A percentile compares a stretch with the other conserved stretches of the same genome.
Conservation (phyloP, 2,888 invertebrate genomes). For the Smittia sp. region DNA sequence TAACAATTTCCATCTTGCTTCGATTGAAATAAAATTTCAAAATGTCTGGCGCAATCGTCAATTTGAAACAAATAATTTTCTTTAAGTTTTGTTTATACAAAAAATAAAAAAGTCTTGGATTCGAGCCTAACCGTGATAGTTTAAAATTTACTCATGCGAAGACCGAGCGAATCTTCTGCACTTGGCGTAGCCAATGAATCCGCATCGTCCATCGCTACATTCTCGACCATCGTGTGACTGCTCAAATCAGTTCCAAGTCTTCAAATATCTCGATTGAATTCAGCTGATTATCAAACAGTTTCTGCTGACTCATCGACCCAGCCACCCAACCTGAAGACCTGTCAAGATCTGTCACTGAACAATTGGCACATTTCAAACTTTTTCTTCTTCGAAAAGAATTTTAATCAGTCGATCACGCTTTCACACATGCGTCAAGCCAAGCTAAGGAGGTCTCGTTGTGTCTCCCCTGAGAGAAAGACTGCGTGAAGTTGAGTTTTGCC, state of each 20-base stretch:
- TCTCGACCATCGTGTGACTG: too few relatives aligned
- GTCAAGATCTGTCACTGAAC: constrained; percentile 17
- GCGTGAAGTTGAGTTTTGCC: neutral
- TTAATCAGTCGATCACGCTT: constrained; percentile 28
- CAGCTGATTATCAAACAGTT: neutral
- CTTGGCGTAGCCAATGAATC: too few relatives aligned
- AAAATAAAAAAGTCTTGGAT: too few relatives aligned
- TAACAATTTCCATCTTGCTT: too few relatives aligned
- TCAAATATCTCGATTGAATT: neutral
- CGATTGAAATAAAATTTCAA: neutral
- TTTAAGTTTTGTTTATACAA: too few relatives aligned
- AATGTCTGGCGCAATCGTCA: constrained; percentile 8
- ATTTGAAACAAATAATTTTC: too few relatives aligned
- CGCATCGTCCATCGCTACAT: too few relatives aligned
- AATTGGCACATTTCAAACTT: constrained; percentile 4
- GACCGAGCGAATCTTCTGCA: too few relatives aligned
- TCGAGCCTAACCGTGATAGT: too few relatives aligned
- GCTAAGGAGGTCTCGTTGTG: too few relatives aligned
- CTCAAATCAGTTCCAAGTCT: neutral
- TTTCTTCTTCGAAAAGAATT: neutral
- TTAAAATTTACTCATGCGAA: too few relatives aligned
- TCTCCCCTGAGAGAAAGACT: constrained; percentile 6
- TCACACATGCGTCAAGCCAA: neutral
- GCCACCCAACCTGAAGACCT: constrained; percentile 21
- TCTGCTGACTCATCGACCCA: constrained; percentile 9